Percentiles rank a stretch among this genome's conserved stretches.
Conservation (phyloP, 1,140 invertebrate genomes). For the Bicyclus anynana region DNA sequence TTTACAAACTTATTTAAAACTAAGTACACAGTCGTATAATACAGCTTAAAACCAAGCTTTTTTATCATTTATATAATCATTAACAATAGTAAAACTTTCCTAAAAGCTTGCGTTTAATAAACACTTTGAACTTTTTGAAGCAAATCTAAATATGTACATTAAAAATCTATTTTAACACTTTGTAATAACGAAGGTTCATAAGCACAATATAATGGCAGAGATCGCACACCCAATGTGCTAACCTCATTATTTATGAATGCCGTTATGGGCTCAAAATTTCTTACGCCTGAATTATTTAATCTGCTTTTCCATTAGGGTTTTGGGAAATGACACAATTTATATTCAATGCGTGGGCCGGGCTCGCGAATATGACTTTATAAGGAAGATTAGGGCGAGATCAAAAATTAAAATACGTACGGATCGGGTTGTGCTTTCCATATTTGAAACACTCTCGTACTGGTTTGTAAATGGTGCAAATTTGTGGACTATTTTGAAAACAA, state of each 20-base stretch:
- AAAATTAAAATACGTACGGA: slow-evolving; percentile 31
- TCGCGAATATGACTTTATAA: slow-evolving; percentile 58
- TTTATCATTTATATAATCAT: too few species aligned
- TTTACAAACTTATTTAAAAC: too few species aligned
- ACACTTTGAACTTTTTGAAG: too few species aligned
- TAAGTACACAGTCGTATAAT: too few species aligned
- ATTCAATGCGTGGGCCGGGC: slow-evolving; percentile 50
- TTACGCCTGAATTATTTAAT: slow-evolving; percentile 71
- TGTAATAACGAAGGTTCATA: background rate
- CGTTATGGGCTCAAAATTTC: slow-evolving; percentile 69
- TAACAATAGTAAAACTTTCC: too few species aligned
- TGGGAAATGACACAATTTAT: slow-evolving; percentile 70
- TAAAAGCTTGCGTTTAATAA: too few species aligned
- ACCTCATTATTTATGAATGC: slow-evolving; percentile 65
- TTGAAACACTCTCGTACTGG: background rate
- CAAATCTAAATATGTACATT: too few species aligned
- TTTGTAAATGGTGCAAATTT: too few species aligned
- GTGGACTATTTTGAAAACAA: too few species aligned
- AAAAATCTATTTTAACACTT: too few species aligned
- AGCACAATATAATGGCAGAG: background rate
- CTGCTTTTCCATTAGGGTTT: slow-evolving; percentile 71
- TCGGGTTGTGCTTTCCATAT: background rate
- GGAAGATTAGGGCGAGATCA: slow-evolving; percentile 55
- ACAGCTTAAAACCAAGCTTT: too few species aligned
- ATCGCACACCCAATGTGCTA: slow-evolving; percentile 15